Conservation (phyloP, 2,888 invertebrate species). For the Scaptomyza caliginosa region DNA sequence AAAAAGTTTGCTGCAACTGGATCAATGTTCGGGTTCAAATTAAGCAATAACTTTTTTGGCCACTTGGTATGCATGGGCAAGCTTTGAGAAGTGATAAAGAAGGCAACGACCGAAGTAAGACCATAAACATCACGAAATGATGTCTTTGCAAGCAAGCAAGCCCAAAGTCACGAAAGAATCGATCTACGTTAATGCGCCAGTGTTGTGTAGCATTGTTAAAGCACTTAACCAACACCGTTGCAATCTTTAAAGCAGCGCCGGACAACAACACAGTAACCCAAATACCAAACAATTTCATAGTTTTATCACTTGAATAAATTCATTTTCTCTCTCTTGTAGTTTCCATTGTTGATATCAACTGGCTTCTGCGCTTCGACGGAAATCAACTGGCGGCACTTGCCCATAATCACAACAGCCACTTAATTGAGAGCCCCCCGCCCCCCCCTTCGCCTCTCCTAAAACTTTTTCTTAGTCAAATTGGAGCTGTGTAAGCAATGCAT, state of each 20-base stretch:
- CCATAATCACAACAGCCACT: slow-evolving; percentile 36
- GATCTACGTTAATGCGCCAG: slow-evolving; percentile 28
- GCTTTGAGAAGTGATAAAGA: slow-evolving; percentile 18
- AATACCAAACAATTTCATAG: slow-evolving; percentile 18
- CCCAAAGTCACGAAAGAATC: slow-evolving; percentile 33
- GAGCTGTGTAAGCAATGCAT: slow-evolving; percentile 33
- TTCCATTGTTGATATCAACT: slow-evolving; percentile 28
- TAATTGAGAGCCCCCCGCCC: slow-evolving; percentile 25
- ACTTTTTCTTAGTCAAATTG: slow-evolving; percentile 35
- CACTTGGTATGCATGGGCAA: slow-evolving; percentile 50
- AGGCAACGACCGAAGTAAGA: slow-evolving; percentile 52
- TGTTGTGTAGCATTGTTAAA: slow-evolving; percentile 1
- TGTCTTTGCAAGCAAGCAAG: slow-evolving; percentile 4
- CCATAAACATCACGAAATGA: slow-evolving; percentile 54
- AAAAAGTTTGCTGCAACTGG: no score
- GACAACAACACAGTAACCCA: slow-evolving; percentile 5
- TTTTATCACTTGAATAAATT: slow-evolving; percentile 30
- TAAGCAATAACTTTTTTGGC: slow-evolving; percentile 42
- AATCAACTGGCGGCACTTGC: slow-evolving; percentile 40
- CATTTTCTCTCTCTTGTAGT: not conserved
- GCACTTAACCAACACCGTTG: not conserved
- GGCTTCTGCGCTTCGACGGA: slow-evolving; percentile 30
- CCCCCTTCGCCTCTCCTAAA: not conserved
- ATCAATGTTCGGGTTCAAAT: no score
- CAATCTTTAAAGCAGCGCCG: no score